Evolutionary conservation across 2,888 invertebrate genomes (phyloP).

Genomic region (Epinotia brunnichana): DNA sequence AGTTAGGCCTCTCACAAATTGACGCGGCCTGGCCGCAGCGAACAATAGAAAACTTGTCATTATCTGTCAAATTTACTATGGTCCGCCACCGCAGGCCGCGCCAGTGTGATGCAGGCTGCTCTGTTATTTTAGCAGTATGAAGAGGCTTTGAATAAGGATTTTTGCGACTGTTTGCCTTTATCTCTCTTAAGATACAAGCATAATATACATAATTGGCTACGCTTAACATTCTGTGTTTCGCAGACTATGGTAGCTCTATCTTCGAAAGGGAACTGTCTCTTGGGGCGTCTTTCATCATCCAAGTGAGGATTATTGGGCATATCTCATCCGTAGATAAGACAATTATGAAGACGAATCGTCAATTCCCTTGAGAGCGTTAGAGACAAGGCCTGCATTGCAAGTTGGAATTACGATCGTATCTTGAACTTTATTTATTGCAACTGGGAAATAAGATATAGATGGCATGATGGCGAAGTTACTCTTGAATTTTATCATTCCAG

Average conservation of each 20-base stretch:
- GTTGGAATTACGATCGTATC: background rate
- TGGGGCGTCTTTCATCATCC: conserved; percentile 34
- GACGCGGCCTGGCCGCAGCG: too few relatives aligned
- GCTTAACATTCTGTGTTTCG: too few relatives aligned
- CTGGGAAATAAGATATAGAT: background rate
- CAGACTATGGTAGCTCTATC: too few relatives aligned
- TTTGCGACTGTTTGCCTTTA: too few relatives aligned
- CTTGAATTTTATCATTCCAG: background rate
- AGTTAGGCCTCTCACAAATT: too few relatives aligned
- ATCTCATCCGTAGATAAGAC: conserved; percentile 35
- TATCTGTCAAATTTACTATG: too few relatives aligned
- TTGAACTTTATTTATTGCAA: background rate
- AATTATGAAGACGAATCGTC: conserved; percentile 34
- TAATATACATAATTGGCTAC: background rate
- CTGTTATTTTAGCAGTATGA: too few relatives aligned
- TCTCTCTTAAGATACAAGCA: background rate
- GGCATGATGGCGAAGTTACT: background rate
- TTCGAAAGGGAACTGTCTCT: conserved; percentile 23
- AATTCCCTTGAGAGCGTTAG: conserved; percentile 13
- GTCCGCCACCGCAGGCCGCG: too few relatives aligned
- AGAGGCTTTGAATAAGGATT: too few relatives aligned
- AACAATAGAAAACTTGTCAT: too few relatives aligned
- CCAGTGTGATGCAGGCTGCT: too few relatives aligned
- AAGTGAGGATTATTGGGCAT: background rate
- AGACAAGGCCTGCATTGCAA: background rate